Base-by-base conservation (phyloP, 2,888 invertebrate genomes). In the Luffia ferchaultella region DNA sequence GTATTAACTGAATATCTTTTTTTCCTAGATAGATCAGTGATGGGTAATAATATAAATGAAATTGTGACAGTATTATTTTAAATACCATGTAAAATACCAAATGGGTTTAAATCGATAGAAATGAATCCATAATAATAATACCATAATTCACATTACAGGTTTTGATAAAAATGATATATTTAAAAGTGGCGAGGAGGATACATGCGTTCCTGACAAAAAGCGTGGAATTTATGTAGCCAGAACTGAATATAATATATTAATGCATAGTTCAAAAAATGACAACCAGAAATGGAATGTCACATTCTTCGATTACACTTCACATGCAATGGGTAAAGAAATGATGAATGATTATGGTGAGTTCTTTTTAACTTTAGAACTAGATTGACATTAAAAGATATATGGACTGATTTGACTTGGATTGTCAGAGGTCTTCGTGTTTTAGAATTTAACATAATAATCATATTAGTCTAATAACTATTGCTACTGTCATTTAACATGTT, bases 241-340 rank as follows among this genome's bases (percentile, higher is more conserved):
- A 52, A 95, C 96, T 0, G 93, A 98, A 66, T 98, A 98, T 72
- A 94, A 94, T 53, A 90, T 98, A 46, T 90, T 95, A 66, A 97
- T 98, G 96, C 93, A 93, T 57, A 97, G 98, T 67, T 90, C 92
- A 41, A 87, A 85, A 64, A 85, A 86, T 59, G 80, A 84, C 53
- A 85, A 87, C 59, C 82, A 78, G 50, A 90, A 92, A 65, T 98
- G 98, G 98, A 98, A 99, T 78, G 94, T 98, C 2, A 98, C 98
- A 0, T 98, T 95, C 80, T 94, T 91, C 64, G 98, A 98, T 76
- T 99, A 98, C 71, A 92, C 97, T 1, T 90, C 95, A 1, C 88
- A 88, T 66, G 91, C 90, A 56, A 93, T 91, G 90, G 89, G 89
- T 45, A 88, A 90, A 48, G 92, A 94, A 67, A 86, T 90, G 73